These are phyloP conservation scores for Brienomyrus brachyistius DNA, from an alignment of 2,113 vertebrate species.

Conservation along the genomic window DNA sequence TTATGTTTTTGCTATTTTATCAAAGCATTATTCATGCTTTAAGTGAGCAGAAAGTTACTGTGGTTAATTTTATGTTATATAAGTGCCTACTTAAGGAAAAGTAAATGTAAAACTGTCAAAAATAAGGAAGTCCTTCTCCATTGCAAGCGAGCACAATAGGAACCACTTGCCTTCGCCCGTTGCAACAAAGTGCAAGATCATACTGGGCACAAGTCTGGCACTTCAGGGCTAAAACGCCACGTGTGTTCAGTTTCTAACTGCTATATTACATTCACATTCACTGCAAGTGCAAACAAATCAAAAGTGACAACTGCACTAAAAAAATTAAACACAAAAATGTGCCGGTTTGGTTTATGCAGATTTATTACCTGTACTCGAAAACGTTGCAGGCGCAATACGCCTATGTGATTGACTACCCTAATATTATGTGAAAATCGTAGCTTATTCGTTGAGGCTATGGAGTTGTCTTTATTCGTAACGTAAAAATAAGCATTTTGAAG, in stretches of 20 bases:
- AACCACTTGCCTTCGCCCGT: background rate
- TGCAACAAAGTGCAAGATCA: background rate
- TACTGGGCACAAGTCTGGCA: background rate
- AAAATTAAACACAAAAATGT: background rate
- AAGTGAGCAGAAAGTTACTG: background rate
- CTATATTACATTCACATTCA: background rate
- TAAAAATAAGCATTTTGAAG: background rate
- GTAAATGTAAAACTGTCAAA: background rate
- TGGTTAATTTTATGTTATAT: background rate
- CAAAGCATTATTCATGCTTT: background rate
- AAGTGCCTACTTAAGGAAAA: background rate
- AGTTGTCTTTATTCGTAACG: background rate
- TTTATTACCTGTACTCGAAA: background rate
- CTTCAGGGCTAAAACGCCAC: background rate
- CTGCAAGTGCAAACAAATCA: background rate
- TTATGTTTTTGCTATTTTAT: too few relatives aligned
- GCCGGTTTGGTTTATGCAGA: background rate
- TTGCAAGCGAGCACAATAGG: background rate
- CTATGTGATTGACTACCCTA: too few relatives aligned
- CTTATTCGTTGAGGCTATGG: background rate
- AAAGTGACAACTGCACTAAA: background rate
- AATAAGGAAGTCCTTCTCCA: background rate
- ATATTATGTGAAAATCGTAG: background rate
- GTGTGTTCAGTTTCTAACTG: background rate
- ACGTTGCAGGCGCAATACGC: too few relatives aligned